These are phyloP conservation scores for Melipona beecheii DNA, from an alignment of 2,888 invertebrate species.

Conservation along the genomic window DNA sequence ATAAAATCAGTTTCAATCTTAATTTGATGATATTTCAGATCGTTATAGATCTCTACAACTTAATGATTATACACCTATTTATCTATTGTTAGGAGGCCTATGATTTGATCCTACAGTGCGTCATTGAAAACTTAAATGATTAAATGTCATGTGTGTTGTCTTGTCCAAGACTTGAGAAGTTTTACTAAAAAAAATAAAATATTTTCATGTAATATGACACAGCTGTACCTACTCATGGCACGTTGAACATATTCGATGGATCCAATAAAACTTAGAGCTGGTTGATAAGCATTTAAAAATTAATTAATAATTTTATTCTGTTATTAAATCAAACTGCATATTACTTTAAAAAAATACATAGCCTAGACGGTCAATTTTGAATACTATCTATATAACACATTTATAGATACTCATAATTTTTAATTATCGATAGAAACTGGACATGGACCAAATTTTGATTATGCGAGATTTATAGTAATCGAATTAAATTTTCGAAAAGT, in stretches of 20 bases:
- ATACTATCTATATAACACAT: constrained; percentile 4
- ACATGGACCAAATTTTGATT: constrained; percentile 50
- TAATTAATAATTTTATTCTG: constrained; percentile 28
- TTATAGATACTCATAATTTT: constrained; percentile 15
- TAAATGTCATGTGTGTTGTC: constrained; percentile 47
- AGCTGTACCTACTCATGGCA: constrained; percentile 65
- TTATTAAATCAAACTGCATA: constrained; percentile 3
- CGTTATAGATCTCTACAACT: constrained; percentile 65
- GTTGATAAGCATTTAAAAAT: constrained; percentile 25
- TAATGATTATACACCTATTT: constrained; percentile 66
- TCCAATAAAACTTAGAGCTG: constrained; percentile 15
- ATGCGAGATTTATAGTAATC: constrained; percentile 11
- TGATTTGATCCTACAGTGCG: constrained; percentile 69
- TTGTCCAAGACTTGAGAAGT: constrained; percentile 52
- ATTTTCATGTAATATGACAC: constrained; percentile 60
- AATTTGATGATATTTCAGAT: constrained; percentile 35
- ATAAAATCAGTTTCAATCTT: not conserved
- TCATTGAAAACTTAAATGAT: constrained; percentile 52
- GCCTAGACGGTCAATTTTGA: constrained; percentile 14
- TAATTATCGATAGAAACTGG: constrained; percentile 26
- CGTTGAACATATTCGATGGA: constrained; percentile 35
- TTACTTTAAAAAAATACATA: constrained; percentile 18
- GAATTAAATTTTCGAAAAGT: constrained; percentile 2
- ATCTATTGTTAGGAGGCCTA: constrained; percentile 73
- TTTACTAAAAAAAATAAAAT: constrained; percentile 54